A percentile compares a stretch with the other conserved stretches of the same genome.
phyloP scores from a whole-genome alignment of 2,113 vertebrate genomes.

The Puffinus mauretanicus region DNA sequence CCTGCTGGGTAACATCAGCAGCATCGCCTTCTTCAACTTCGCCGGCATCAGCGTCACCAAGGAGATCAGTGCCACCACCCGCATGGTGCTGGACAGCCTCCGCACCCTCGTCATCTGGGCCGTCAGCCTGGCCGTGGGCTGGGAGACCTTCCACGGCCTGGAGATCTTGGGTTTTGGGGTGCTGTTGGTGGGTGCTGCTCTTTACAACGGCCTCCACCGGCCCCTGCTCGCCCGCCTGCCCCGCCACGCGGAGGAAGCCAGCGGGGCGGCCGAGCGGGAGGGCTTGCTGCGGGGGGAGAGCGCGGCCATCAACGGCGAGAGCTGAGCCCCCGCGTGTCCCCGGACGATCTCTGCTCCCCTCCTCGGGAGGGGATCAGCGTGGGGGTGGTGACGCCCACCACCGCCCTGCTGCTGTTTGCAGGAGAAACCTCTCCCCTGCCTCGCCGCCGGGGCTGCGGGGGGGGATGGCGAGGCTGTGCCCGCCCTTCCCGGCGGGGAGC shows the following conservation, averaged over 20 bases:
- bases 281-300: conserved; percentile 70
- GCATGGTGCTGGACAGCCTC: conserved; percentile 96
- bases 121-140: conserved; percentile 84
- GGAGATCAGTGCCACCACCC: conserved; percentile 94
- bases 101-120: conserved; percentile 90
- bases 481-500: background rate
- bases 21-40: conserved; percentile 97
- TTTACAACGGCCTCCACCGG: conserved; percentile 89
- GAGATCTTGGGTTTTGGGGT: conserved; percentile 89
- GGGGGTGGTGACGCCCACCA: background rate
- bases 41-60: conserved; percentile 95
- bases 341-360: too few relatives aligned
- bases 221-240: conserved; percentile 76
- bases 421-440: background rate
- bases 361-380: background rate
- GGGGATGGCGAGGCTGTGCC: background rate
- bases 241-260: background rate
- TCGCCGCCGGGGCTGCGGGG: rapidly evolving
- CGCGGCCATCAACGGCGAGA: conserved; percentile 44
- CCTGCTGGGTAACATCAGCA: conserved; percentile 87
- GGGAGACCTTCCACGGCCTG: conserved; percentile 87
- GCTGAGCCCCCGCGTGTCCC: conserved; percentile 26
- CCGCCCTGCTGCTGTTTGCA: background rate
- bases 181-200: conserved; percentile 79
- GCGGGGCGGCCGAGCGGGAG: conserved; percentile 62